Base-by-base conservation (phyloP, 1,140 invertebrate species). In the Nautilus pompilius region DNA sequence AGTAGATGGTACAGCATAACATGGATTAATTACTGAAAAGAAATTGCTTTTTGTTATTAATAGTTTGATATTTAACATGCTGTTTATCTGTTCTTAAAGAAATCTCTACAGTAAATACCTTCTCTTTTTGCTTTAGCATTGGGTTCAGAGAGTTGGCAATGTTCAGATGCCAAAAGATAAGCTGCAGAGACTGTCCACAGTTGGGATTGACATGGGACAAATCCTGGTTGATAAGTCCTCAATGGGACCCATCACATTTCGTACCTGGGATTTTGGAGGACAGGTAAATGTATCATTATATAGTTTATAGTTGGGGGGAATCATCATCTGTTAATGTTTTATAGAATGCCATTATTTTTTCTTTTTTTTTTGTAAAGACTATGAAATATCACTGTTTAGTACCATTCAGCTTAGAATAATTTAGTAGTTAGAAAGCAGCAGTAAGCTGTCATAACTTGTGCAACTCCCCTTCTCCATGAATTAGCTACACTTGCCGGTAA, bases 181-280 rank as follows among this genome's bases (percentile, higher is more conserved):
- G 51, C 90, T 91, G 3, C n/a, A n/a, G n/a, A n/a, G n/a, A n/a
- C 56, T 80, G 75, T 97, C 95, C 0, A 98, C 95, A 0, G 96
- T 98, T 56, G 95, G 95, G 3, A 96, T 99, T 15, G 96, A 99
- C 78, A 97, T 99, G 62, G 93, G 95, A 22, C 74, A 99, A 91
- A 63, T 73, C 5, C 59, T 98, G 91, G 70, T 77, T 22, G 69
- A 72, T 28, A 74, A 66, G 26, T 58, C 66, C 36, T 60, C 58
- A 24, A 74, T 70, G 30, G 95, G 95, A 0, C 89, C 93, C 0
- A 90, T 99, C 49, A 90, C 93, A n/a, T 99, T 99, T 83, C 86
- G 95, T 60, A 99, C 96, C 0, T 99, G 97, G 96, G 97, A 99
- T 83, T 99, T 99, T 85, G 96, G 95, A n/a, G 96, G 96, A 0